These are phyloP conservation scores for Lasioglossum morio DNA, from an alignment of 2,888 invertebrate genomes.

Conservation along the genomic window DNA sequence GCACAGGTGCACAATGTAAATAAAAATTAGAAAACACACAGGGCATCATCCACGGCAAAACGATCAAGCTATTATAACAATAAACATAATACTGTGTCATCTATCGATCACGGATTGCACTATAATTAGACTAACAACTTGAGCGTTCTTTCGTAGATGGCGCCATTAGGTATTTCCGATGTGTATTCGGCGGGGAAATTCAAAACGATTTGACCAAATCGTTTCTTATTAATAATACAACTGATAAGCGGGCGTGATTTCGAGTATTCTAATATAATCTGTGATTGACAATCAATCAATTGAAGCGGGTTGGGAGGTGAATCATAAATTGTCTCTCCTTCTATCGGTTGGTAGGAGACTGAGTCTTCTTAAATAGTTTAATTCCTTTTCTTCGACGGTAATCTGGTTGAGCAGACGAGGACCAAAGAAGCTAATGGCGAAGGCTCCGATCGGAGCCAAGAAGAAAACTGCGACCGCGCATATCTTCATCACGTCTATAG, in stretches of 20 bases:
- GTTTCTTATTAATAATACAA: not conserved
- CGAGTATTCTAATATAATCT: not conserved
- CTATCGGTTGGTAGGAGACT: conserved; percentile 66
- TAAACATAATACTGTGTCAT: not conserved
- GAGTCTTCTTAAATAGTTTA: conserved; percentile 68
- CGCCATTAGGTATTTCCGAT: not conserved
- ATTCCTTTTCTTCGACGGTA: conserved; percentile 65
- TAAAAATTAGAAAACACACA: not conserved
- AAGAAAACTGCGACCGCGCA: conserved; percentile 78
- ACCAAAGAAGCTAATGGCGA: conserved; percentile 77
- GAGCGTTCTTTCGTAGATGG: not conserved
- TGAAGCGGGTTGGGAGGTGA: not conserved
- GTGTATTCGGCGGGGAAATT: not conserved
- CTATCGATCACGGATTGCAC: not conserved
- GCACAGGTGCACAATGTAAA: not conserved
- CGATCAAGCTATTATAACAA: not conserved
- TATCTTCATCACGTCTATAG: conserved; percentile 76
- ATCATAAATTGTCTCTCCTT: too few relatives aligned
- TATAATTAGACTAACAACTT: not conserved
- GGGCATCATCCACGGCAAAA: not conserved
- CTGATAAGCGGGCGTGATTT: not conserved
- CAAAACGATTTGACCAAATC: not conserved
- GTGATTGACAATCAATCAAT: not conserved
- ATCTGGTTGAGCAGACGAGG: conserved; percentile 77
- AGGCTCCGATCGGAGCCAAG: conserved; percentile 78